Evolutionary conservation across 1,140 invertebrate genomes (phyloP).

Genomic region (Doryteuthis pealeii): DNA sequence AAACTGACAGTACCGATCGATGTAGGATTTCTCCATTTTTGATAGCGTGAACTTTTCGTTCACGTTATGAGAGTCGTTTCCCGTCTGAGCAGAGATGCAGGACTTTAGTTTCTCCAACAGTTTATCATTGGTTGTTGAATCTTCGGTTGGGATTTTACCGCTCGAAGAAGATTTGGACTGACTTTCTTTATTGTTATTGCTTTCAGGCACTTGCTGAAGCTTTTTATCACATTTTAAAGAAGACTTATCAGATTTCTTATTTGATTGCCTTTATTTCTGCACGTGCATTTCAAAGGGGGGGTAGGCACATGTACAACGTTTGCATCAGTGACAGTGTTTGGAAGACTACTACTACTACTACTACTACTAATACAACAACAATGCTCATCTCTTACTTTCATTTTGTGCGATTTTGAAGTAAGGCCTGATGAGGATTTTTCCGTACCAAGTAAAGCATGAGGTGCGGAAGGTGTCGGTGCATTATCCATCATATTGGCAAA

Average conservation of each 20-base stretch:
- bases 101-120: not conserved
- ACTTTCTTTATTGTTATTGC: not conserved
- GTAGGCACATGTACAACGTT: not conserved
- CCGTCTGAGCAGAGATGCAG: not conserved
- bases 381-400: too few species aligned
- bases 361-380: too few species aligned
- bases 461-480: not conserved
- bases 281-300: not conserved
- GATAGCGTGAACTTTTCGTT: not conserved
- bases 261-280: not conserved
- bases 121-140: not conserved
- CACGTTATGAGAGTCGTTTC: not conserved
- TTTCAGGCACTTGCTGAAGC: not conserved
- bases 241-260: not conserved
- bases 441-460: not conserved
- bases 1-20: constrained; percentile 1
- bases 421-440: too few species aligned
- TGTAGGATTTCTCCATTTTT: constrained; percentile 5
- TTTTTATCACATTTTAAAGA: constrained; percentile 8
- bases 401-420: too few species aligned
- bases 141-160: not conserved
- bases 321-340: not conserved
- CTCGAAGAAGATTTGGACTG: not conserved
- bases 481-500: not conserved
- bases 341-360: too few species aligned